A percentile compares a stretch with the other conserved stretches of the same genome.
phyloP scores from a whole-genome alignment of 2,888 invertebrate genomes.

The Volucella inflata region DNA sequence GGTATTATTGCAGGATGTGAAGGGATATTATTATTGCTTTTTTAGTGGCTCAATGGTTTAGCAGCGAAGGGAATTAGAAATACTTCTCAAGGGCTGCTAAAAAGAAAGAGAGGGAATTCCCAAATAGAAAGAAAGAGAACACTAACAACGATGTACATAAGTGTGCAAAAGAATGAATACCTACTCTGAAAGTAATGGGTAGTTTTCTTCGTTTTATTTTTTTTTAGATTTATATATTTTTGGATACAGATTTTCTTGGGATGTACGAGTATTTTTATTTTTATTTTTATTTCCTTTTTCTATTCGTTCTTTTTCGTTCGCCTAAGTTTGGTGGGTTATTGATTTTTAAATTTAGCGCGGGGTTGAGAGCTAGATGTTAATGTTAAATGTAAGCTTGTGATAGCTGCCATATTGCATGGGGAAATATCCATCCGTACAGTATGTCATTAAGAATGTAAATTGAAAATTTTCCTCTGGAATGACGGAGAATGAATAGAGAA shows the following conservation, averaged over 20 bases:
- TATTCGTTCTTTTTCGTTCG: slow-evolving; percentile 35
- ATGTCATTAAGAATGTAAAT: slow-evolving; percentile 21
- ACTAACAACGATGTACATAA: slow-evolving; percentile 3
- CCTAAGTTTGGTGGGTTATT: slow-evolving; percentile 71
- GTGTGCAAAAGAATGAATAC: slow-evolving; percentile 60
- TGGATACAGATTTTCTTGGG: slow-evolving; percentile 51
- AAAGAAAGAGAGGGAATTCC: neutral
- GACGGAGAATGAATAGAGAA: no score
- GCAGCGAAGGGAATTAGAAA: slow-evolving; percentile 73
- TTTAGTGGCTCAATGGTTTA: slow-evolving; percentile 75
- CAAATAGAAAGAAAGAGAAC: neutral
- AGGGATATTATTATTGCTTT: slow-evolving; percentile 75
- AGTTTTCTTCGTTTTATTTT: slow-evolving; percentile 70
- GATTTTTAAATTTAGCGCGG: slow-evolving; percentile 66
- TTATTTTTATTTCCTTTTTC: slow-evolving; percentile 32
- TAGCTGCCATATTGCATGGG: slow-evolving; percentile 15
- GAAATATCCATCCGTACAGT: slow-evolving; percentile 17
- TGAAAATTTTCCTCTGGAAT: neutral
- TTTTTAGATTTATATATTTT: slow-evolving; percentile 69
- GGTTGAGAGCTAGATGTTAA: neutral
- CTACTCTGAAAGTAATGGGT: slow-evolving; percentile 69
- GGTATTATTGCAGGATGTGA: slow-evolving; percentile 73
- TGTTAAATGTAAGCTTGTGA: slow-evolving; percentile 23
- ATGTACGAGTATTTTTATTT: neutral
- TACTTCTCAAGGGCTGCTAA: slow-evolving; percentile 50